Evolutionary conservation across 2,113 vertebrate species (phyloP).

Genomic region (Asarcornis scutulata): DNA sequence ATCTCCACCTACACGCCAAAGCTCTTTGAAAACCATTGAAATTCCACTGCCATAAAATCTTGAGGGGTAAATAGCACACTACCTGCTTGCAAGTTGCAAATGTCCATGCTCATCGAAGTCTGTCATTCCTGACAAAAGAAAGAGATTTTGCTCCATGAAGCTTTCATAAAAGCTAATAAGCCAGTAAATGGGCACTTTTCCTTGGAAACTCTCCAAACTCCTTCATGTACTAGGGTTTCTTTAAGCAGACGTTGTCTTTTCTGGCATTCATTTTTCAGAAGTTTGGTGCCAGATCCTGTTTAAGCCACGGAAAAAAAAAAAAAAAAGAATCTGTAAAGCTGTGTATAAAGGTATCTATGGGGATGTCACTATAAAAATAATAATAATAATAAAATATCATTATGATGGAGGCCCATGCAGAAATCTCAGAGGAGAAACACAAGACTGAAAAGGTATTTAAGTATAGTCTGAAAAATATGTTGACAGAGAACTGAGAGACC

Average conservation of each 20-base stretch:
- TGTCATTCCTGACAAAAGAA: not conserved
- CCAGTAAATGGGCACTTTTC: not conserved
- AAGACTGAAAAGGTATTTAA: not conserved
- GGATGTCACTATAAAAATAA: not conserved
- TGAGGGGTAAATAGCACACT: not conserved
- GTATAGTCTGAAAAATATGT: not conserved
- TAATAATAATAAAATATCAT: not conserved
- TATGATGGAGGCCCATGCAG: not conserved
- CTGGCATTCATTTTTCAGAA: not conserved
- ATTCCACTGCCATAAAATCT: not conserved
- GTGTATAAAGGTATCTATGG: not conserved
- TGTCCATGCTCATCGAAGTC: not conserved
- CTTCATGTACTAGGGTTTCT: not conserved
- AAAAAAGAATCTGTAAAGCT: not conserved
- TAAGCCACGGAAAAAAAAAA: not conserved
- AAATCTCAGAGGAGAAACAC: not conserved
- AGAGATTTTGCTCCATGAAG: not conserved
- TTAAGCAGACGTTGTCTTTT: not conserved
- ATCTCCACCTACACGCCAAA: not conserved
- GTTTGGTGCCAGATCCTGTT: not conserved
- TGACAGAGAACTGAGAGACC: not conserved
- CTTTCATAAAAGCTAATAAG: not conserved
- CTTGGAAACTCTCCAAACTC: not conserved
- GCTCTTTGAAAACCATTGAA: not conserved
- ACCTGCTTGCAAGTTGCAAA: not conserved